phyloP scores from a whole-genome alignment of 2,797 vertebrate species.

The Poeciliopsis turneri region DNA sequence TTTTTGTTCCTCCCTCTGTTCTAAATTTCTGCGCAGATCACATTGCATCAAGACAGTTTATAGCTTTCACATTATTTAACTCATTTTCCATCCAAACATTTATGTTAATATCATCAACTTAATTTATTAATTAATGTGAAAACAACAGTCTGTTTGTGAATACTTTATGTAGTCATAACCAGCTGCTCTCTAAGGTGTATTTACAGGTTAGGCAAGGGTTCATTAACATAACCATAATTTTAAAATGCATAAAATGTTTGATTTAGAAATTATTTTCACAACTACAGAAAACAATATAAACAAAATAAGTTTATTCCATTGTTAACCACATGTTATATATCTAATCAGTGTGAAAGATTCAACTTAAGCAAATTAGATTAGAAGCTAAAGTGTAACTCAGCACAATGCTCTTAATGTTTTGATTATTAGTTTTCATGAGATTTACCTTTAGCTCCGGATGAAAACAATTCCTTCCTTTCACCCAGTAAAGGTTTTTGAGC shows the following conservation, averaged over 20 bases:
- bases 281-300: background rate
- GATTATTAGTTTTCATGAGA: background rate
- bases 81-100: background rate
- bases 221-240: background rate
- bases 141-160: slow-evolving; percentile 1
- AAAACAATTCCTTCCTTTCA: background rate
- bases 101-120: background rate
- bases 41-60: background rate
- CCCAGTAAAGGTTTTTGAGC: background rate
- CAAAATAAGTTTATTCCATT: background rate
- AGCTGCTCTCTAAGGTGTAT: background rate
- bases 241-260: background rate
- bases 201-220: background rate
- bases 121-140: slow-evolving; percentile 1
- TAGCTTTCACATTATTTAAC: slow-evolving; percentile 1
- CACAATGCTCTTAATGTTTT: background rate
- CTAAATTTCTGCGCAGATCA: background rate
- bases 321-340: background rate
- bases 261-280: background rate
- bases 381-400: background rate
- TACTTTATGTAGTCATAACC: background rate
- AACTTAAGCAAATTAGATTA: background rate
- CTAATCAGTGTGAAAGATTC: background rate
- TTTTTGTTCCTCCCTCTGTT: background rate
- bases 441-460: background rate